Conservation (phyloP, 2,888 invertebrate species). For the Caenorhabditis angaria region DNA sequence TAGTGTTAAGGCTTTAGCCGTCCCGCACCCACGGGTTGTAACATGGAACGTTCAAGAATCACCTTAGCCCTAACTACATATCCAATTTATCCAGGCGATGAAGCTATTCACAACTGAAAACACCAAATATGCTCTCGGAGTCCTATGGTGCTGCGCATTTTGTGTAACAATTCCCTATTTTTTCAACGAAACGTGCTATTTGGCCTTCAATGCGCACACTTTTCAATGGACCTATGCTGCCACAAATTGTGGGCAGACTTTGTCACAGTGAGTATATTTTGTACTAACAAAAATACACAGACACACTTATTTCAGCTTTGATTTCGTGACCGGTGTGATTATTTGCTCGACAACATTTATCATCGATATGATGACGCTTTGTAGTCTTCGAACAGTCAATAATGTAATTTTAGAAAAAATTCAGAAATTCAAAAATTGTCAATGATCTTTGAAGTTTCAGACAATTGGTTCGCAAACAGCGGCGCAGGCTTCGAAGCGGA, state of each 20-base stretch:
- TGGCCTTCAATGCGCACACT: constrained; percentile 28
- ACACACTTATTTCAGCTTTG: constrained; percentile 19
- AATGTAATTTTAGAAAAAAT: constrained; percentile 11
- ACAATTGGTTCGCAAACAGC: constrained; percentile 12
- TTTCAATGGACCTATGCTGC: constrained; percentile 33
- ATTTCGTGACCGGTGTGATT: constrained; percentile 34
- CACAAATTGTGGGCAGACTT: constrained; percentile 23
- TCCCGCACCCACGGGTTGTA: no score
- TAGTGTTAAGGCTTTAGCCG: no score
- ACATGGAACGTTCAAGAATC: no score
- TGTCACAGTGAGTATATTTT: constrained; percentile 24
- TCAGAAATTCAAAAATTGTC: neutral
- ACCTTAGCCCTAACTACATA: neutral
- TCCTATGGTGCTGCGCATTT: constrained; percentile 34
- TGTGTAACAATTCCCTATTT: constrained; percentile 45
- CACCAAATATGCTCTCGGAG: constrained; percentile 15
- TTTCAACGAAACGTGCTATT: constrained; percentile 28
- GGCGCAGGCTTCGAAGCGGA: constrained; percentile 10
- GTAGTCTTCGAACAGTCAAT: constrained; percentile 20
- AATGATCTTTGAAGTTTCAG: constrained; percentile 8
- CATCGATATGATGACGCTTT: constrained; percentile 30
- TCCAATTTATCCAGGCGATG: constrained; percentile 19
- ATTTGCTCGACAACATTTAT: constrained; percentile 22
- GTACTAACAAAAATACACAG: neutral
- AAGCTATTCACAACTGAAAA: constrained; percentile 27